Conservation (phyloP, 2,797 vertebrate genomes). For the Falco novaeseelandiae region DNA sequence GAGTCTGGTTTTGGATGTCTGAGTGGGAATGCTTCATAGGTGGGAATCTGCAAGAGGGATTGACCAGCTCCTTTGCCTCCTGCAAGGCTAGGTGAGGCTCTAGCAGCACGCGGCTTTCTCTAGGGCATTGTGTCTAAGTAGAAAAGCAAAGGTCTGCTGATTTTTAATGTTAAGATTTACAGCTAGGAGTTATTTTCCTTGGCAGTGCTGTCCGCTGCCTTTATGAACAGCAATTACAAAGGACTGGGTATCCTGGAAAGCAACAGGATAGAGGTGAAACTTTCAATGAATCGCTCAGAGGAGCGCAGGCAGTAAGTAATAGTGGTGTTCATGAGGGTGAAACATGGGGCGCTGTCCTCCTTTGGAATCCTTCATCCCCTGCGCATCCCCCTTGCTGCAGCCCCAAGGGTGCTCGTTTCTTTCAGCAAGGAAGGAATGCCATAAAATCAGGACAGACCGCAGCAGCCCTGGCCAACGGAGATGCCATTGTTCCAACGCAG, state of each 20-base stretch:
- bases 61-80: background rate
- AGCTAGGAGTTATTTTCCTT: conserved; percentile 58
- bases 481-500: conserved; percentile 49
- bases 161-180: conserved; percentile 63
- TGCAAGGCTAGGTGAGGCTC: background rate
- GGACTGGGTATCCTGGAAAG: conserved; percentile 59
- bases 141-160: conserved; percentile 43
- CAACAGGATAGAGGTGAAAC: conserved; percentile 8
- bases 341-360: conserved; percentile 29
- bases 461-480: conserved; percentile 22
- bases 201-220: conserved; percentile 32
- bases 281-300: background rate
- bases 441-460: background rate
- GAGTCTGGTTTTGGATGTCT: background rate
- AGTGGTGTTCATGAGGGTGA: conserved; percentile 42
- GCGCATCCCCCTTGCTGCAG: background rate
- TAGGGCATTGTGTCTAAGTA: background rate
- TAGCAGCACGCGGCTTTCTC: background rate
- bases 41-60: background rate
- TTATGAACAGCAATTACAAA: conserved; percentile 63
- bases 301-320: background rate
- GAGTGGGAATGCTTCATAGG: background rate
- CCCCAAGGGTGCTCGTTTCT: background rate
- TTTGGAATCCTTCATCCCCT: background rate
- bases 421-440: background rate